A percentile compares a stretch with the other conserved stretches of the same genome.
Evolutionary conservation across 2,797 vertebrate species (phyloP).

Genomic region (Tinamus major): DNA sequence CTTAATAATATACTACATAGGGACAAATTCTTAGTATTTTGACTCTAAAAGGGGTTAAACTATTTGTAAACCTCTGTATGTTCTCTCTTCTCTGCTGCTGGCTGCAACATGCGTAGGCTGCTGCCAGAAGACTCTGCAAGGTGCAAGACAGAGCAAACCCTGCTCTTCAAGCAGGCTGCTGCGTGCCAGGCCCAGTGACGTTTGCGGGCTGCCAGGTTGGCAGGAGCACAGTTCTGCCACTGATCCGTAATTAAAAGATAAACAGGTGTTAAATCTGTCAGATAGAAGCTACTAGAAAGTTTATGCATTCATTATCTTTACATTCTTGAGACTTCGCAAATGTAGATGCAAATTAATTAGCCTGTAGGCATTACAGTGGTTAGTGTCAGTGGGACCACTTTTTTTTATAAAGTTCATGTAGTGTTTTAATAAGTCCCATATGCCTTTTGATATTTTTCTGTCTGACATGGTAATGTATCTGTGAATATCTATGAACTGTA

Average conservation of each 20-base stretch:
- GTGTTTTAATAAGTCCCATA: not conserved
- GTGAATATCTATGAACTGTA: not conserved
- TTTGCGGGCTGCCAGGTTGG: not conserved
- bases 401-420: not conserved
- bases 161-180: not conserved
- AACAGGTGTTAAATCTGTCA: not conserved
- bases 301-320: not conserved
- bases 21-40: not conserved
- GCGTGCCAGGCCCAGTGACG: accelerated
- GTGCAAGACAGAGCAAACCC: not conserved
- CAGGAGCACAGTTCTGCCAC: accelerated
- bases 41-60: not conserved
- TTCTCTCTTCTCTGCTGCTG: accelerated
- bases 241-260: not conserved
- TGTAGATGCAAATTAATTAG: not conserved
- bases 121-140: not conserved
- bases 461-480: not conserved
- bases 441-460: not conserved
- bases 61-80: not conserved
- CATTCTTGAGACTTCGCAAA: not conserved
- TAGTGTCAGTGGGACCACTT: accelerated
- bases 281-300: not conserved
- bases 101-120: accelerated
- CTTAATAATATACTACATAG: not conserved
- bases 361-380: not conserved